Percentiles rank a stretch among this genome's conserved stretches.
Conservation (phyloP, 2,888 invertebrate species). For the Nesidiocoris tenuis region DNA sequence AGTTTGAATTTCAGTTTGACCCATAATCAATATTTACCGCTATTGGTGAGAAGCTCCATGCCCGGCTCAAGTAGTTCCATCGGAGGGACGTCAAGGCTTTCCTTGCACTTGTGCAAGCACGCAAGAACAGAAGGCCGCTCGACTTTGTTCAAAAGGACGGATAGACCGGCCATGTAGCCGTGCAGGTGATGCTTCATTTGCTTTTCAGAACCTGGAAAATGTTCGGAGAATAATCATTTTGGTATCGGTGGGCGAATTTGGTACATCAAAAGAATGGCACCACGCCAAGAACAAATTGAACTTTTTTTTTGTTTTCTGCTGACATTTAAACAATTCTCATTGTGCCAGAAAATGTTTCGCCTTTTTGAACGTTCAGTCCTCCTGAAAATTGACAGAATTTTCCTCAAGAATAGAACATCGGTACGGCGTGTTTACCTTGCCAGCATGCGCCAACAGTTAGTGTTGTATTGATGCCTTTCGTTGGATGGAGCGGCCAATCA, state of each 20-base stretch:
- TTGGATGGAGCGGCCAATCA: conserved; percentile 97
- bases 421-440: conserved; percentile 85
- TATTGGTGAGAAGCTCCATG: conserved; percentile 72
- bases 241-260: no score
- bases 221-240: no score
- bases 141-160: conserved; percentile 71
- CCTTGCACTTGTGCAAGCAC: conserved; percentile 79
- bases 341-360: no score
- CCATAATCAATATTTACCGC: conserved; percentile 57
- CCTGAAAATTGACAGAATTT: no score
- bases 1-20: conserved; percentile 84
- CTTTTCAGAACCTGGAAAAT: conserved; percentile 71
- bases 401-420: no score
- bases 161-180: conserved; percentile 86
- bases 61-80: conserved; percentile 75
- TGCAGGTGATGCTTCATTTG: conserved; percentile 86
- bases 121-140: conserved; percentile 72
- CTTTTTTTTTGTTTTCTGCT: no score
- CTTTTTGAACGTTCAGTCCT: no score
- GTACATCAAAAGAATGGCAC: no score
- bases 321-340: no score
- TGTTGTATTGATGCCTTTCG: conserved; percentile 90
- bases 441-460: conserved; percentile 96
- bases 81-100: conserved; percentile 74
- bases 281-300: no score